These are phyloP conservation scores for Clistopyga incitator DNA, from an alignment of 2,888 invertebrate species.

Conservation along the genomic window DNA sequence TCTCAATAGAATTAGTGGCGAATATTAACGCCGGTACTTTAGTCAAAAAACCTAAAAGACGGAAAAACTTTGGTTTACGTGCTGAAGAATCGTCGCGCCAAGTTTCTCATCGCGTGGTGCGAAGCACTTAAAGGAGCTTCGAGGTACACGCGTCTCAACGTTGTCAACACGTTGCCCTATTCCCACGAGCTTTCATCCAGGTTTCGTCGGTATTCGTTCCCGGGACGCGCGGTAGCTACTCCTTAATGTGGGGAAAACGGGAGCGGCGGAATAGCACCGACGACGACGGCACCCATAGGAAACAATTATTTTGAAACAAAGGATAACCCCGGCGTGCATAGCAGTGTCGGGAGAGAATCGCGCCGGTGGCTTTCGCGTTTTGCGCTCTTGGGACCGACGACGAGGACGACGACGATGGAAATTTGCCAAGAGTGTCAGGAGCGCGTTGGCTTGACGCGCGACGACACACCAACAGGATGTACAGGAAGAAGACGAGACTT, in stretches of 20 bases:
- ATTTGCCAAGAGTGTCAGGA: constrained; percentile 78
- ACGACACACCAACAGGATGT: constrained; percentile 64
- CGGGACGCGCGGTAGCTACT: constrained; percentile 8
- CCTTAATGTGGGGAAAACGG: background rate
- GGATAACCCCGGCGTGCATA: constrained; percentile 73
- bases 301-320: constrained; percentile 80
- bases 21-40: constrained; percentile 7
- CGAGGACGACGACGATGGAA: constrained; percentile 71
- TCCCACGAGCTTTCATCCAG: constrained; percentile 13
- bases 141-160: background rate
- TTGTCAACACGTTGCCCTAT: constrained; percentile 31
- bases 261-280: constrained; percentile 26
- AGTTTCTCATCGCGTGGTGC: constrained; percentile 21
- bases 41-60: background rate
- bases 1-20: background rate
- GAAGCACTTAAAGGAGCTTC: constrained; percentile 18
- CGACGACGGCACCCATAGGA: constrained; percentile 71
- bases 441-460: constrained; percentile 63
- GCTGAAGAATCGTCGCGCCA: background rate
- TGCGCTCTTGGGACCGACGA: constrained; percentile 38
- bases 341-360: constrained; percentile 40
- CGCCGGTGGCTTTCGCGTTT: constrained; percentile 60
- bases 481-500: constrained; percentile 62
- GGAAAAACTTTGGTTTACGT: background rate
- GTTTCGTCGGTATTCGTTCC: constrained; percentile 13